phyloP scores from a whole-genome alignment of 2,888 invertebrate species.

The Sepiola atlantica region DNA sequence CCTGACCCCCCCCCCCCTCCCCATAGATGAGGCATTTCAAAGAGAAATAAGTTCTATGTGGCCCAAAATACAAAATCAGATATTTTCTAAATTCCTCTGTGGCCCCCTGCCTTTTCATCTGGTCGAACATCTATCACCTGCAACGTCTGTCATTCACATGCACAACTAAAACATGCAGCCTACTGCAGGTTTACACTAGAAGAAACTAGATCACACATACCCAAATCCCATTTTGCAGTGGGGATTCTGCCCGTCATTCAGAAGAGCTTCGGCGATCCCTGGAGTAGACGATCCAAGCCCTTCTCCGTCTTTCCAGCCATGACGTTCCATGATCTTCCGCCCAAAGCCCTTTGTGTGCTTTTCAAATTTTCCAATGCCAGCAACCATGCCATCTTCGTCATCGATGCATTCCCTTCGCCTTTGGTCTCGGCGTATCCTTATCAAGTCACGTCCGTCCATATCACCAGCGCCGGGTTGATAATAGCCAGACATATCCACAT shows the following conservation, averaged over 20 bases:
- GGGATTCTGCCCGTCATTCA: slow-evolving; percentile 71
- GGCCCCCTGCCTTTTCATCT: no score
- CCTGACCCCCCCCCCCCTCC: no score
- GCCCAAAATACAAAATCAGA: no score
- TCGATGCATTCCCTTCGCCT: slow-evolving; percentile 63
- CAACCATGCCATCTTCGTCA: slow-evolving; percentile 48
- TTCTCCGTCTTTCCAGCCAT: slow-evolving; percentile 77
- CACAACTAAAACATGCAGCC: no score
- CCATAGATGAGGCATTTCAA: no score
- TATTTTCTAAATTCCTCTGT: no score
- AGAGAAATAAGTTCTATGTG: no score
- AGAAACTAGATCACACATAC: slow-evolving; percentile 55
- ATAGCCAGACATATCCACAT: slow-evolving; percentile 78
- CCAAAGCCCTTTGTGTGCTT: slow-evolving; percentile 76
- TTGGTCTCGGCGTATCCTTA: slow-evolving; percentile 74
- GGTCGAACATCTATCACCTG: no score
- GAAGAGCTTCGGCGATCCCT: slow-evolving; percentile 72
- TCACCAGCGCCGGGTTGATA: slow-evolving; percentile 76
- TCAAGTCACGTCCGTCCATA: slow-evolving; percentile 76
- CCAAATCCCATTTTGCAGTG: slow-evolving; percentile 69
- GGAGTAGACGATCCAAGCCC: slow-evolving; percentile 75
- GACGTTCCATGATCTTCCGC: slow-evolving; percentile 75
- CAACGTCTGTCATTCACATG: no score
- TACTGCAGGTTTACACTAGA: no score
- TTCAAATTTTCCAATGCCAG: slow-evolving; percentile 75